Evolutionary conservation across 2,113 vertebrate species (phyloP).

Genomic region (Callipepla squamata): DNA sequence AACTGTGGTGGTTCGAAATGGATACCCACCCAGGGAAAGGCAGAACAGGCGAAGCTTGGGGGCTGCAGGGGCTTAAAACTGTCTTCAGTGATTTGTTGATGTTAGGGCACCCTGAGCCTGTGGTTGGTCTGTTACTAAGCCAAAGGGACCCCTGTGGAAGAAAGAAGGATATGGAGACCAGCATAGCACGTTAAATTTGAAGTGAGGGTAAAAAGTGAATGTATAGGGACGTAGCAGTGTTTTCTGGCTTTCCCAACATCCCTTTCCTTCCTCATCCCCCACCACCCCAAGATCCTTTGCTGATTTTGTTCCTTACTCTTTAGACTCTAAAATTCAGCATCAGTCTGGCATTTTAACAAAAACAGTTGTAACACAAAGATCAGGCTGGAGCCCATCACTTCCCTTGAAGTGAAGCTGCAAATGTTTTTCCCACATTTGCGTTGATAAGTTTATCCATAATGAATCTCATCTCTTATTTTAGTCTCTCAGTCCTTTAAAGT

Average conservation of each 20-base stretch:
- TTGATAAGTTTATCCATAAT: not conserved
- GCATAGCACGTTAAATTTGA: not conserved
- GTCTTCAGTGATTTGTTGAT: not conserved
- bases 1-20: not conserved
- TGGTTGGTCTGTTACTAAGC: not conserved
- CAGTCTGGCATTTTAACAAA: not conserved
- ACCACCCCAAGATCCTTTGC: not conserved
- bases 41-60: not conserved
- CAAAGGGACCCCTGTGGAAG: not conserved
- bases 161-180: not conserved
- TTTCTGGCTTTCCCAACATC: not conserved
- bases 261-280: not conserved
- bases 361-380: accelerated
- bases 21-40: not conserved
- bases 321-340: not conserved
- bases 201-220: not conserved
- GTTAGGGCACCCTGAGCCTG: not conserved
- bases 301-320: not conserved
- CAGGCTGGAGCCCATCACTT: not conserved
- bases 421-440: not conserved
- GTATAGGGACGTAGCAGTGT: not conserved
- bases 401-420: not conserved
- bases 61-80: not conserved
- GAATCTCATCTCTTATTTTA: not conserved
- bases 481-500: not conserved